Base-by-base conservation (phyloP, 2,888 invertebrate species). In the Tinea pellionella region DNA sequence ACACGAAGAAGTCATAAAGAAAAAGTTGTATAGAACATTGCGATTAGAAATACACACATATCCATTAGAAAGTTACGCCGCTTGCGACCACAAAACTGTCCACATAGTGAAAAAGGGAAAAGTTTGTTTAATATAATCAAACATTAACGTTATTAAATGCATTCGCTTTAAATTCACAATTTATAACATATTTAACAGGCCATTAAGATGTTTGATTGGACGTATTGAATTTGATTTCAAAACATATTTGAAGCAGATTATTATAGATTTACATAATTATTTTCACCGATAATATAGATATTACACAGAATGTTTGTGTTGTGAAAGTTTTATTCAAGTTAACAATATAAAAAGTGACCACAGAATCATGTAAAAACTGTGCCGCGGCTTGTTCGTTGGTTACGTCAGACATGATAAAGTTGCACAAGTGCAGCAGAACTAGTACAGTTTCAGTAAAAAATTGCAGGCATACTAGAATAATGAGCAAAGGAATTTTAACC, bases 331-430 rank as follows among this genome's bases (percentile, higher is more conserved):
- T 15, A 47, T 47, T 15, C 2, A 13, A 53, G 19, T 53, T 53
- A 18, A 53, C 53, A 53, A n/a, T 53, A 53, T 53, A 57, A 57
- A 32, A 57, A 57, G 16, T 57, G 30, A 24, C 57, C 57, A 57
- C 57, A 57, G 19, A 55, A 67, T 66, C 67, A 71, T 69, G 64
- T 65, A 64, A 67, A 70, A 73, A 69, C 66, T 67, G 67, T 68
- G 70, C 67, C 73, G 69, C 65, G 65, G 63, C 63, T 24, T n/a
- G 6, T 24, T 24, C 4, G 24, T 29, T 16, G 37, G 64, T 74
- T 74, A 73, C 68, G 71, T 72, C 71, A 75, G 30, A 43, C 19
- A 42, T 61, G 59, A 64, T 63, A 64, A 61, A 18, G 61, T 64
- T 65, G 63, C 64, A 63, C 63, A 63, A 64, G 62, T 63, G 15